phyloP scores from a whole-genome alignment of 2,797 vertebrate species.

The Scarus forsteni region DNA sequence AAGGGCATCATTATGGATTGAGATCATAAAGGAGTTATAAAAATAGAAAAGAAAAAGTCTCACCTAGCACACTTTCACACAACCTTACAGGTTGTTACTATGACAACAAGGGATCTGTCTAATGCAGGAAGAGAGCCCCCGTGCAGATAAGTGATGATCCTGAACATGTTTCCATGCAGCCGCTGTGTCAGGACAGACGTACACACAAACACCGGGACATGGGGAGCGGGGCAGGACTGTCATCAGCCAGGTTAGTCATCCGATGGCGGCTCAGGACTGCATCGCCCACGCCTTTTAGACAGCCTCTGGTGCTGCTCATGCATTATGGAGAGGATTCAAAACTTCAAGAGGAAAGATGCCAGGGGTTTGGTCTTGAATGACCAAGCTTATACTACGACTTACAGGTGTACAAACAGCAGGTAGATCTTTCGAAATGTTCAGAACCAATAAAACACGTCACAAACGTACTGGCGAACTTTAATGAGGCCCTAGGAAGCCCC shows the following conservation, averaged over 20 bases:
- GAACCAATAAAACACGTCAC: not conserved
- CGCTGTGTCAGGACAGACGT: not conserved
- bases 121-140: not conserved
- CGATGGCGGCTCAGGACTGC: slow-evolving; percentile 6
- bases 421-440: not conserved
- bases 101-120: slow-evolving; percentile 13
- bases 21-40: not conserved
- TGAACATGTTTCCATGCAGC: not conserved
- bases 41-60: slow-evolving; percentile 3
- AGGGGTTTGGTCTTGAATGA: slow-evolving; percentile 4
- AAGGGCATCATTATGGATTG: not conserved
- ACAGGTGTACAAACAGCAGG: not conserved
- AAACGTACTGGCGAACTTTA: no score
- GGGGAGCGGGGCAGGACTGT: slow-evolving; percentile 10
- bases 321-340: slow-evolving; percentile 53
- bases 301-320: slow-evolving; percentile 26
- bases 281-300: slow-evolving; percentile 1
- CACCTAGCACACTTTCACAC: slow-evolving; percentile 7
- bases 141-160: not conserved
- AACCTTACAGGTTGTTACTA: slow-evolving; percentile 19
- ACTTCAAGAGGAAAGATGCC: slow-evolving; percentile 4
- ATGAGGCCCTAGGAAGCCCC: not conserved
- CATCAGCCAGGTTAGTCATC: slow-evolving; percentile 30
- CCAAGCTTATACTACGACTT: slow-evolving; percentile 2
- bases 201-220: not conserved